Conservation (phyloP, 2,888 invertebrate genomes). For the Latrodectus elegans region DNA sequence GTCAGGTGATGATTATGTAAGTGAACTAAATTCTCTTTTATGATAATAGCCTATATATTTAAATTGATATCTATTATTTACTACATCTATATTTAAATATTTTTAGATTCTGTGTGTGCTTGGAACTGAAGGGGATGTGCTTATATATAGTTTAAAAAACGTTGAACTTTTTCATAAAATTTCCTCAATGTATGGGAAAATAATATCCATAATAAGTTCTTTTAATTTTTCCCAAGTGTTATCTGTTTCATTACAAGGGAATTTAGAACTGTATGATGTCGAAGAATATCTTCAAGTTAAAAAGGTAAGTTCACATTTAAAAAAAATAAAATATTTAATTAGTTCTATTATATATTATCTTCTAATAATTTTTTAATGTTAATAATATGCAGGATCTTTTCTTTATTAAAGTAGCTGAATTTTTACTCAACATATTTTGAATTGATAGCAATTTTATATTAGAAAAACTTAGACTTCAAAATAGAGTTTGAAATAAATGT, state of each 20-base stretch:
- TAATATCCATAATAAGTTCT: slow-evolving; percentile 17
- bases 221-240: slow-evolving; percentile 15
- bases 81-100: background rate
- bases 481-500: no score
- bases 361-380: no score
- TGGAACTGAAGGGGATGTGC: slow-evolving; percentile 34
- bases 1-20: slow-evolving; percentile 23
- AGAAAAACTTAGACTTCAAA: no score
- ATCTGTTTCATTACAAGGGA: slow-evolving; percentile 26
- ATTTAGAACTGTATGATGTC: slow-evolving; percentile 52
- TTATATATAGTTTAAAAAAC: slow-evolving; percentile 28
- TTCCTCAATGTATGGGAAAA: slow-evolving; percentile 19
- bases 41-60: no score
- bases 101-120: slow-evolving; percentile 48
- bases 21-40: background rate
- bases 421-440: no score
- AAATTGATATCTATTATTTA: background rate
- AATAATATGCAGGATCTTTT: no score
- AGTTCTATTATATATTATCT: no score
- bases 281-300: slow-evolving; percentile 15
- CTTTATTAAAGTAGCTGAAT: no score
- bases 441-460: no score
- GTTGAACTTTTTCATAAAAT: slow-evolving; percentile 41
- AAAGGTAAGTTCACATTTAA: slow-evolving; percentile 4
- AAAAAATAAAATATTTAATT: no score